Evolutionary conservation across 2,113 vertebrate species (phyloP).

Genomic region (Perognathus longimembris): DNA sequence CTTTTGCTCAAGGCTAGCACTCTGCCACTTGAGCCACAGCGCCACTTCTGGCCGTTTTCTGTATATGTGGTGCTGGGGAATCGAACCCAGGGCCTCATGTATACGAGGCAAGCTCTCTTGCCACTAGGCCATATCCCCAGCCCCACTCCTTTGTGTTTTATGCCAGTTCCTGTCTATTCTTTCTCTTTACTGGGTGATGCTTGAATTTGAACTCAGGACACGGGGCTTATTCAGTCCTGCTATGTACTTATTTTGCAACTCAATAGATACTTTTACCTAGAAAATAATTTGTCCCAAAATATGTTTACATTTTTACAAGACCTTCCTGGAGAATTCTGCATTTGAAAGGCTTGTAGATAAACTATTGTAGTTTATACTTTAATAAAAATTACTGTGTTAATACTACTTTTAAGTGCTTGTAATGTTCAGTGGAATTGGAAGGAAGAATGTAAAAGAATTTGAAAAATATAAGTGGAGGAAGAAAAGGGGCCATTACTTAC

Average conservation of each 20-base stretch:
- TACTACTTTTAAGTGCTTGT: neutral
- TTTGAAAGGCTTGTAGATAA: neutral
- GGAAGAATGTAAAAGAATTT: neutral
- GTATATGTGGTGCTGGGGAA: too few relatives aligned
- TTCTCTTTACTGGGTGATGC: too few relatives aligned
- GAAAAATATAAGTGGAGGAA: neutral
- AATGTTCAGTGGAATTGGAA: neutral
- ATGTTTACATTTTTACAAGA: neutral
- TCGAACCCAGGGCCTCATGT: too few relatives aligned
- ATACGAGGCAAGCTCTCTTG: too few relatives aligned
- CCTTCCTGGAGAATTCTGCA: neutral
- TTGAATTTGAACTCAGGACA: too few relatives aligned
- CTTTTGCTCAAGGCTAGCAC: too few relatives aligned
- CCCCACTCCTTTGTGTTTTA: too few relatives aligned
- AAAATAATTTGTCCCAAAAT: neutral
- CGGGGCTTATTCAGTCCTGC: too few relatives aligned
- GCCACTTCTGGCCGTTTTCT: too few relatives aligned
- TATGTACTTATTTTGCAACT: accelerated
- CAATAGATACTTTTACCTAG: neutral
- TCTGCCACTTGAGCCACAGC: too few relatives aligned
- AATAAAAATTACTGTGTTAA: neutral
- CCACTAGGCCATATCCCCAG: too few relatives aligned
- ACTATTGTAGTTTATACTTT: neutral
- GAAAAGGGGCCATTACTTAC: neutral
- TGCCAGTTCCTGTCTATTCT: too few relatives aligned